Percentiles rank a stretch among this genome's conserved stretches.
Conservation (phyloP, 92 coral and sea anemone genomes). For the Porites rus region DNA sequence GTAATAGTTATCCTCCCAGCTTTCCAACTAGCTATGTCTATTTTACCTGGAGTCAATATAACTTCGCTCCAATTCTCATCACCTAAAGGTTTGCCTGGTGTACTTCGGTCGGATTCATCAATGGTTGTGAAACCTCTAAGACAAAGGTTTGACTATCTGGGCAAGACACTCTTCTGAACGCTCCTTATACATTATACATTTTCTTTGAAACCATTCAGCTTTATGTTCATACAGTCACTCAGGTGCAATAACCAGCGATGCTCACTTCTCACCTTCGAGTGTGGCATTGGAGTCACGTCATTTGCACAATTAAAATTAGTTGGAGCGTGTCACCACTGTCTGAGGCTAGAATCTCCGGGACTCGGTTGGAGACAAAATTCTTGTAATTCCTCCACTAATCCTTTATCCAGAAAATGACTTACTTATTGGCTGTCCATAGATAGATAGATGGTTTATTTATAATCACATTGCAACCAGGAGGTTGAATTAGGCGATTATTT, state of each 20-base stretch:
- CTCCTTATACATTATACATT: not conserved
- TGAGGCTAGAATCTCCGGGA: slow-evolving; percentile 43
- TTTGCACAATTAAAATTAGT: slow-evolving; percentile 59
- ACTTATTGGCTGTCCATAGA: slow-evolving; percentile 59
- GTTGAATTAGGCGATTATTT: too few relatives aligned
- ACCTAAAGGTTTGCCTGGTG: not conserved
- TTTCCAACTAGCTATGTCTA: slow-evolving; percentile 21
- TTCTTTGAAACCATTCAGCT: slow-evolving; percentile 51
- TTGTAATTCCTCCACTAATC: slow-evolving; percentile 56
- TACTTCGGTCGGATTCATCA: slow-evolving; percentile 25
- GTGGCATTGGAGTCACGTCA: slow-evolving; percentile 45
- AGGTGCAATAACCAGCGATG: slow-evolving; percentile 70
- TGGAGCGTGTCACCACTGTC: slow-evolving; percentile 48
- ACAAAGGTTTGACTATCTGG: slow-evolving; percentile 43
- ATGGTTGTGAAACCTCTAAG: not conserved
- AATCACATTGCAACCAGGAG: too few relatives aligned
- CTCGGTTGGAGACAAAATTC: slow-evolving; percentile 50
- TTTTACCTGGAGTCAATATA: slow-evolving; percentile 29
- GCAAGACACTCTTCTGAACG: slow-evolving; percentile 25
- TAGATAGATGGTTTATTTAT: too few relatives aligned
- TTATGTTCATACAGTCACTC: slow-evolving; percentile 50
- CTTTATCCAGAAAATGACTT: slow-evolving; percentile 52
- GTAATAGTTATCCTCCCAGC: slow-evolving; percentile 44
- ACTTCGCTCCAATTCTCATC: not conserved
- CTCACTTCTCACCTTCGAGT: slow-evolving; percentile 42